Percentiles rank a stretch among this genome's conserved stretches.
Conservation (phyloP, 2,888 invertebrate species). For the Koerneria pararmatus region DNA sequence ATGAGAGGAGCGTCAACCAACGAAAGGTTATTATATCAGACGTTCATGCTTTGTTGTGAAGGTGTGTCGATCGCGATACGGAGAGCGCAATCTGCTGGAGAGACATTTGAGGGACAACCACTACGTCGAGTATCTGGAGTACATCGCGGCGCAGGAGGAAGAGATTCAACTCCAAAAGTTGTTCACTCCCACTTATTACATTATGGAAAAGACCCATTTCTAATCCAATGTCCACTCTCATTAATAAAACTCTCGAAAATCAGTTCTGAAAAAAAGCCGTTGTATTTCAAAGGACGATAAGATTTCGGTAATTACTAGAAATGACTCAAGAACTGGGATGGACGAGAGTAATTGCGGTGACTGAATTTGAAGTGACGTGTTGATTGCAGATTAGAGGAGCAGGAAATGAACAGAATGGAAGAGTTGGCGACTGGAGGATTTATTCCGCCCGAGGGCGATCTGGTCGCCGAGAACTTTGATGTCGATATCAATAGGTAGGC, state of each 20-base stretch:
- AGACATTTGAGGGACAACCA: constrained; percentile 54
- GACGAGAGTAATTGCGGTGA: no score
- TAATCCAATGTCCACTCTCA: no score
- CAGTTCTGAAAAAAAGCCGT: no score
- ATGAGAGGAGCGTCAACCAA: no score
- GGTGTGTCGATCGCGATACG: constrained; percentile 57
- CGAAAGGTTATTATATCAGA: no score
- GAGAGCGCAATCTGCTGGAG: constrained; percentile 56
- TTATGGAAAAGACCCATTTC: no score
- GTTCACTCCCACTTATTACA: no score
- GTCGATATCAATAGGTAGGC: constrained; percentile 29
- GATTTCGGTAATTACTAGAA: no score
- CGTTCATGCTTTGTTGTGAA: constrained; percentile 49
- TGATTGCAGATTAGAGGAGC: constrained; percentile 42
- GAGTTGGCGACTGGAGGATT: constrained; percentile 58
- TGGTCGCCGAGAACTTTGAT: constrained; percentile 35
- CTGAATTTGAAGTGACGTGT: constrained; percentile 25
- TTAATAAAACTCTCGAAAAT: no score
- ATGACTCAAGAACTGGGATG: no score
- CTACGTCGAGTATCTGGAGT: constrained; percentile 50
- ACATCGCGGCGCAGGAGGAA: constrained; percentile 54
- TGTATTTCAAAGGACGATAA: no score
- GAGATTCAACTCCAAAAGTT: constrained; percentile 48
- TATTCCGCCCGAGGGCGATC: constrained; percentile 56
- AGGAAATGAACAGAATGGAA: constrained; percentile 52